Evolutionary conservation across 2,797 vertebrate species (phyloP), one percentile per base, ranked within the genome.

Genomic region (Sternarchorhynchus goeldii): DNA sequence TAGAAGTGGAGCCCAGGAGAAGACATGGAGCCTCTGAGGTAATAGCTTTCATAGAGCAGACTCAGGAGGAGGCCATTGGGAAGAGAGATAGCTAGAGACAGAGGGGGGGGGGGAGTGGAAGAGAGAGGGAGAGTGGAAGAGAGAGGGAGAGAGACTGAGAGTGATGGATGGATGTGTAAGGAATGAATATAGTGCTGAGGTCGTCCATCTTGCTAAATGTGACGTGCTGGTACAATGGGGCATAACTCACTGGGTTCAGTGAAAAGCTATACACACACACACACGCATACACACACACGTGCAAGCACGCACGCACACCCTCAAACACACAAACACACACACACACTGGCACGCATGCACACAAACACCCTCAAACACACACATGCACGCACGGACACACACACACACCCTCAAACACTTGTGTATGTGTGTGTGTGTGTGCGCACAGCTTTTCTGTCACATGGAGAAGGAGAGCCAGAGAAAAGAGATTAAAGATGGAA

Each of bases 111-210:
- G 25, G 25, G 25, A n/a, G n/a, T n/a, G n/a, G n/a, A n/a, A 80
- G 82, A 62, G 73, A 62, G 50, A 76, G 85, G 83, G 77, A 77
- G 76, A 71, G 34, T 50, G 74, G 86, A 79, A 71, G 63, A 77
- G 77, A 36, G 79, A 79, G 53, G 65, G 71, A 77, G 81, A 81
- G 88, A 84, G 81, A 85, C 86, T 75, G 55, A 75, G 41, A 63
- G 83, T 90, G 88, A 92, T 88, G 85, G 87, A 91, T 92, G 86
- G 82, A 84, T 87, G 84, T 84, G 84, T 84, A 2, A 80, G 82
- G 80, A 89, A 90, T 90, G 87, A 91, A 90, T 89, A 85, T 81
- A 73, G 63, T 55, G 75, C 85, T 86, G 77, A n/a, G 84, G 86
- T 87, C 87, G 87, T 90, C 80, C 83, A 85, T 91, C 90, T 90